A percentile compares a stretch with the other conserved stretches of the same genome.
Conservation (phyloP, 2,797 vertebrate species). For the Falco cherrug region DNA sequence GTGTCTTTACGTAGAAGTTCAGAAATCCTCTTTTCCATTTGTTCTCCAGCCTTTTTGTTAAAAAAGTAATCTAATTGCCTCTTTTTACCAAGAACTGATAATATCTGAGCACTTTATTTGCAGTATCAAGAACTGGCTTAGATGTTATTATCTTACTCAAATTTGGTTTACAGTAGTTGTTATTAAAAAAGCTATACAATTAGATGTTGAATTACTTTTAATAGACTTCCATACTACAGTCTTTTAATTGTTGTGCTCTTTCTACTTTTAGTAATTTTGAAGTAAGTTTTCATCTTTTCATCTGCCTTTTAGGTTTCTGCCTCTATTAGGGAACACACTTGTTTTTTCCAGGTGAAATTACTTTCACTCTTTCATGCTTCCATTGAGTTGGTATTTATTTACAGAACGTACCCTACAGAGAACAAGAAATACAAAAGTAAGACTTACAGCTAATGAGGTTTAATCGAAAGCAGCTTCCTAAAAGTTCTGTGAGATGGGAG, state of each 20-base stretch:
- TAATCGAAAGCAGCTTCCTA: background rate
- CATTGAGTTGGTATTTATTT: background rate
- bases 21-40: background rate
- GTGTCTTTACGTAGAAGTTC: background rate
- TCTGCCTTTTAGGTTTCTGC: background rate
- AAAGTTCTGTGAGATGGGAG: background rate
- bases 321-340: background rate
- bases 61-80: background rate
- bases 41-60: background rate
- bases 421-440: background rate
- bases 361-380: background rate
- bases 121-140: background rate
- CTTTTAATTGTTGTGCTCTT: background rate
- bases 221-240: background rate
- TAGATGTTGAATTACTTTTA: slow-evolving; percentile 28
- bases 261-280: background rate
- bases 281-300: background rate
- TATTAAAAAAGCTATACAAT: background rate
- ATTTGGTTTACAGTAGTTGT: background rate
- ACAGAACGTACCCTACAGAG: background rate
- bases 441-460: background rate
- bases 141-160: background rate
- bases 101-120: background rate
- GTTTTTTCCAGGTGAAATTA: background rate
- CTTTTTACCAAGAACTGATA: background rate